A percentile compares a stretch with the other conserved stretches of the same genome.
phyloP scores from a whole-genome alignment of 2,113 vertebrate genomes.

The Isurus oxyrinchus region DNA sequence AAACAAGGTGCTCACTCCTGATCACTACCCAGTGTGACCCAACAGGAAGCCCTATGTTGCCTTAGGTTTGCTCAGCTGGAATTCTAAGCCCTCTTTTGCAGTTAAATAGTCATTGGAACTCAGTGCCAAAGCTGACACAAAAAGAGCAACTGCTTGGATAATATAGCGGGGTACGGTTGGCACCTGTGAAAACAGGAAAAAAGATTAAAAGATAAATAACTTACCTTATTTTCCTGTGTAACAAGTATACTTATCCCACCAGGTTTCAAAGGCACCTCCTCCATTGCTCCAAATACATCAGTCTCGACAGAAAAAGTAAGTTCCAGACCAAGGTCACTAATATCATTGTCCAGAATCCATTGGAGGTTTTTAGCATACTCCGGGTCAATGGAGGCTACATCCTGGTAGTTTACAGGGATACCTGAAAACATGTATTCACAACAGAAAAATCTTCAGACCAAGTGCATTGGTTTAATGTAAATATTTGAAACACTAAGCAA shows the following conservation, averaged over 20 bases:
- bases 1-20: background rate
- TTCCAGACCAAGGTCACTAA: constrained; percentile 91
- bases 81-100: background rate
- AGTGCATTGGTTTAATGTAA: background rate
- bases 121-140: background rate
- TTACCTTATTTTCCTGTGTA: constrained; percentile 94
- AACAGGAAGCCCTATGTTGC: background rate
- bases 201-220: constrained; percentile 32
- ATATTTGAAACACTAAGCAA: background rate
- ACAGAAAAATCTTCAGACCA: background rate
- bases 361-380: constrained; percentile 98
- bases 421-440: constrained; percentile 55
- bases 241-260: constrained; percentile 84
- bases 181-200: background rate
- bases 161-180: background rate
- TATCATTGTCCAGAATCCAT: constrained; percentile 98
- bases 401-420: constrained; percentile 97
- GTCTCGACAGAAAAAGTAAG: constrained; percentile 96
- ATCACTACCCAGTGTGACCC: background rate
- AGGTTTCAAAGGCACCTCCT: constrained; percentile 88
- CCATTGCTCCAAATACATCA: constrained; percentile 94
- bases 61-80: background rate
- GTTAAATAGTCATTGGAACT: background rate
- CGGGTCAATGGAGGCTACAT: constrained; percentile 96
- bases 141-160: background rate